Base-by-base conservation (phyloP, 2,888 invertebrate genomes). In the Netelia virgata region DNA sequence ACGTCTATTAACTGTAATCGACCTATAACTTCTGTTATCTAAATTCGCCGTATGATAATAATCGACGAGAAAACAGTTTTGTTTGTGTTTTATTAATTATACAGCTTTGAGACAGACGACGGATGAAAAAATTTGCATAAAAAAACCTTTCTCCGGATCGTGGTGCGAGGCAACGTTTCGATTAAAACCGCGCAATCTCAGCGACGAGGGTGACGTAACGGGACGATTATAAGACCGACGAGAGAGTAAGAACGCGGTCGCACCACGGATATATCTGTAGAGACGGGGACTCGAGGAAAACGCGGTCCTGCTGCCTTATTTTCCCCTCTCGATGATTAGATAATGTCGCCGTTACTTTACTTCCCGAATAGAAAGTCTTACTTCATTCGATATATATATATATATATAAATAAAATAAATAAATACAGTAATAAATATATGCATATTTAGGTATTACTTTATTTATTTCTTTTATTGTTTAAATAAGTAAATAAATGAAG, bases 351-450 rank as follows among this genome's bases (percentile, higher is more conserved):
- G 88, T 89, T 84, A 72, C 70, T 73, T 91, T 90, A 90, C 91
- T 90, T 91, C 90, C 91, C 88, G 89, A 90, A 89, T 92, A 92
- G 92, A 92, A 92, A 92, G 91, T 91, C 86, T 88, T 90, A 88
- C 87, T 88, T 87, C 88, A 86, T 87, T 85, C 11, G 68, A 77
- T 76, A 68, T 53, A 69, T 28, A 59, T 53, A 53, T 18, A 41
- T 18, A 23, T 77, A 41, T 55, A 66, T 9, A 47, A 11, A 28
- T 8, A 57, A 8, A 70, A 11, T 1, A 50, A 69, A 36, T 36
- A 36, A 8, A 36, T 36, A 36, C 28, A 28, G 28, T 28, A 6
- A 36, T 36, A 36, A 6, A 36, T 36, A 6, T 36, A 36, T 36
- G 6, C 6, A 36, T 36, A 6, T 6, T 36, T 36, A 36, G 6